These are phyloP conservation scores for Gnathonemus echidnorhynchus DNA, from an alignment of 2,113 vertebrate genomes.

Conservation along the genomic window DNA sequence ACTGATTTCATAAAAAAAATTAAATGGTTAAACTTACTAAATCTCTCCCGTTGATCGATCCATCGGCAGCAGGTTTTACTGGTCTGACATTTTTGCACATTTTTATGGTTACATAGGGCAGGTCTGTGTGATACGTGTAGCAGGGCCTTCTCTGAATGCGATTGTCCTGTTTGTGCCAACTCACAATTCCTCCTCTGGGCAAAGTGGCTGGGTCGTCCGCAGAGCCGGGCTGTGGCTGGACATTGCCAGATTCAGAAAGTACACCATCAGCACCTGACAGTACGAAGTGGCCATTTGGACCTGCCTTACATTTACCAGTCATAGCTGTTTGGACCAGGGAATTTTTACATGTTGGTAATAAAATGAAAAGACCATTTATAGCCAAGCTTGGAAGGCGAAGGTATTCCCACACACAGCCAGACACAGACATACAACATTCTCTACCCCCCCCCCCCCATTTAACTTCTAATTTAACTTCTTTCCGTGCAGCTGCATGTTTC, in stretches of 20 bases:
- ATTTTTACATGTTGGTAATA: not conserved
- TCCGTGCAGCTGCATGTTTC: slow-evolving; percentile 10
- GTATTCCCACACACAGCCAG: not conserved
- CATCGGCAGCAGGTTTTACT: not conserved
- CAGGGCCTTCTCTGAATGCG: not conserved
- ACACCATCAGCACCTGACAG: not conserved
- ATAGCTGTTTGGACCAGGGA: not conserved
- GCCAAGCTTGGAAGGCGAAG: not conserved
- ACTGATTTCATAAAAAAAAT: not conserved
- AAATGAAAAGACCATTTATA: not conserved
- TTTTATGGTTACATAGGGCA: not conserved
- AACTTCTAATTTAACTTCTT: not conserved
- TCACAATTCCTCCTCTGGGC: too few relatives aligned
- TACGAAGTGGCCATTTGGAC: not conserved
- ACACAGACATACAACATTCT: not conserved
- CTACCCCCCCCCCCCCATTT: not conserved
- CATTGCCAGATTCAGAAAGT: not conserved
- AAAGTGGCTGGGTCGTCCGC: not conserved
- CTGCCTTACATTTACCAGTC: not conserved
- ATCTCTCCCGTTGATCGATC: not conserved
- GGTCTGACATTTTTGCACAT: not conserved
- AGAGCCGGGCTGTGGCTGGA: not conserved
- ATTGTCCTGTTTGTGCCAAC: not conserved
- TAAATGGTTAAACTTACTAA: not conserved
- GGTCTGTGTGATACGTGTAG: not conserved